Conservation (phyloP, 2,888 invertebrate genomes). For the Drosophila nigricruria region DNA sequence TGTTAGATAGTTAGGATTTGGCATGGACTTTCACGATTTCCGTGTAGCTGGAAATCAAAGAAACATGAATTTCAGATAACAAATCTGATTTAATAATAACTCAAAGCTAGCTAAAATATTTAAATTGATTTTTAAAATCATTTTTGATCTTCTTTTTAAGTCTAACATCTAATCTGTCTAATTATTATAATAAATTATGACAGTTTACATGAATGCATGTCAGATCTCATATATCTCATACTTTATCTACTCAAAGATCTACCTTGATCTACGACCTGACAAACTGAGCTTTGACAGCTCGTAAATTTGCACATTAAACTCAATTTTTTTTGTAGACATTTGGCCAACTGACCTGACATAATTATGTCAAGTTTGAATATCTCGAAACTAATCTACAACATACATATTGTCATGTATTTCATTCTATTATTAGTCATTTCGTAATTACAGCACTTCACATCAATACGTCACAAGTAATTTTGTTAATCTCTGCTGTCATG, state of each 20-base stretch:
- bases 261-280: slow-evolving; percentile 28
- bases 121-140: no score
- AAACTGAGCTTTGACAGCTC: slow-evolving; percentile 17
- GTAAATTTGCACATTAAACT: slow-evolving; percentile 7
- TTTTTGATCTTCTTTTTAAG: neutral
- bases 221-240: neutral
- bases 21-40: slow-evolving; percentile 69
- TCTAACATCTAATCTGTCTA: no score
- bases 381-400: neutral
- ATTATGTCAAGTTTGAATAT: slow-evolving; percentile 27
- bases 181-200: neutral
- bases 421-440: neutral
- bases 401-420: neutral
- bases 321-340: neutral
- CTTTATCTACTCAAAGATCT: neutral
- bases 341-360: slow-evolving; percentile 37
- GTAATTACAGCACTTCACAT: slow-evolving; percentile 1
- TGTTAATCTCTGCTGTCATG: slow-evolving; percentile 21
- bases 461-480: slow-evolving; percentile 1
- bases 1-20: slow-evolving; percentile 35
- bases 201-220: neutral
- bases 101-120: neutral
- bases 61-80: neutral
- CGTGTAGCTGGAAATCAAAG: slow-evolving; percentile 16
- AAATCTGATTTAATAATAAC: neutral